These are phyloP conservation scores for Brachionichthys hirsutus DNA, from an alignment of 2,113 vertebrate genomes.

Conservation along the genomic window DNA sequence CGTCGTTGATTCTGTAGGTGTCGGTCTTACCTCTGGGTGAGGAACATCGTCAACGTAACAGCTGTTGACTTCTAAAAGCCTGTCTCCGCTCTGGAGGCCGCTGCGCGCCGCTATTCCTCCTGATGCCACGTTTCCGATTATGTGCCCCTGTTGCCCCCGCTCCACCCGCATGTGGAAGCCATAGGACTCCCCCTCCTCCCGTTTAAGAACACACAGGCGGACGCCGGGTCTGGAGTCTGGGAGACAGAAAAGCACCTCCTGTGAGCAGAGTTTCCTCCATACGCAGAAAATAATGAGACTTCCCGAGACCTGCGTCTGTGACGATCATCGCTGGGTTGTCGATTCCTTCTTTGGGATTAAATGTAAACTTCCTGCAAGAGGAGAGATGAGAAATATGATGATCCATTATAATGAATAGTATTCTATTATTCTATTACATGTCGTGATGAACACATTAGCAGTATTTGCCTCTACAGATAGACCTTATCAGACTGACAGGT, in stretches of 20 bases:
- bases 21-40: conserved; percentile 76
- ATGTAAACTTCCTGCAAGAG: conserved; percentile 84
- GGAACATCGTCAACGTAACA: conserved; percentile 75
- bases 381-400: background rate
- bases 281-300: background rate
- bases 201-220: conserved; percentile 84
- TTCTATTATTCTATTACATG: too few species aligned
- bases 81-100: conserved; percentile 85
- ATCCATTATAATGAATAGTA: too few species aligned
- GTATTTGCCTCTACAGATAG: background rate
- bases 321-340: conserved; percentile 91
- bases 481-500: conserved; percentile 36
- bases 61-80: conserved; percentile 86
- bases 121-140: conserved; percentile 77
- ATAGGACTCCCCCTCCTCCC: conserved; percentile 70
- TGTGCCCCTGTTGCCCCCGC: conserved; percentile 71
- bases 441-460: background rate
- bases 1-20: too few species aligned
- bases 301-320: conserved; percentile 79
- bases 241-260: conserved; percentile 1
- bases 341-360: conserved; percentile 91
- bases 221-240: conserved; percentile 53
- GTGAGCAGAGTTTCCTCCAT: background rate
- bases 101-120: conserved; percentile 78
- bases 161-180: conserved; percentile 83